A percentile compares a stretch with the other conserved stretches of the same genome.
Evolutionary conservation across 2,888 invertebrate genomes (phyloP).

Genomic region (Masnerella sp.): DNA sequence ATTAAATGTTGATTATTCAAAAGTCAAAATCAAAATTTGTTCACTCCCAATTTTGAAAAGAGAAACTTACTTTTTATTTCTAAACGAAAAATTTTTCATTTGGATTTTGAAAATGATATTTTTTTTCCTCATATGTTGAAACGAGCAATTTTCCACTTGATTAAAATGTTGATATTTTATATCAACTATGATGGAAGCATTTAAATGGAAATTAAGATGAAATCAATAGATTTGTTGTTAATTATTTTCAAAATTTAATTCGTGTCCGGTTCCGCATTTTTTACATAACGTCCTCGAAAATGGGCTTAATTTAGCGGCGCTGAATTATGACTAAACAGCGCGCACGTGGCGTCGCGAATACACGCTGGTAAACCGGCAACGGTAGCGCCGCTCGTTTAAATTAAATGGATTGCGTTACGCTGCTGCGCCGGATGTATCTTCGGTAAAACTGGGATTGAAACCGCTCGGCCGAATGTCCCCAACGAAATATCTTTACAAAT

Average conservation of each 20-base stretch:
- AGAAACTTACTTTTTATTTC: too few species aligned
- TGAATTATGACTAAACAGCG: slow-evolving; percentile 69
- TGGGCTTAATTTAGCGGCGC: slow-evolving; percentile 66
- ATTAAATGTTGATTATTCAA: too few species aligned
- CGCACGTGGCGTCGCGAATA: slow-evolving; percentile 58
- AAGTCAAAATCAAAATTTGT: too few species aligned
- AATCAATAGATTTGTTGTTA: slow-evolving; percentile 67
- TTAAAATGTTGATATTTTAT: too few species aligned
- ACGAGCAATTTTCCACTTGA: too few species aligned
- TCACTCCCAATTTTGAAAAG: too few species aligned
- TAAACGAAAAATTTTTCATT: too few species aligned
- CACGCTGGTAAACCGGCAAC: slow-evolving; percentile 62
- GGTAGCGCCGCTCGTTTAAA: slow-evolving; percentile 64
- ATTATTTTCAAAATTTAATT: slow-evolving; percentile 61
- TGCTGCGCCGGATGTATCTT: slow-evolving; percentile 58
- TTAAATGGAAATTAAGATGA: too few species aligned
- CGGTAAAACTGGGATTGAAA: slow-evolving; percentile 51
- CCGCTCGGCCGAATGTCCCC: slow-evolving; percentile 16
- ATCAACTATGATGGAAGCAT: too few species aligned
- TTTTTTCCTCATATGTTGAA: too few species aligned
- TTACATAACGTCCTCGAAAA: slow-evolving; percentile 55
- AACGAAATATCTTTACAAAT: too few species aligned
- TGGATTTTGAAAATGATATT: too few species aligned
- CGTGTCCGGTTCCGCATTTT: slow-evolving; percentile 10
- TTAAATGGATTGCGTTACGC: slow-evolving; percentile 68